Percentiles rank a stretch among this genome's conserved stretches.
phyloP scores from a whole-genome alignment of 35 echinoderm and acorn worm genomes.

The Hemicentrotus pulcherrimus region DNA sequence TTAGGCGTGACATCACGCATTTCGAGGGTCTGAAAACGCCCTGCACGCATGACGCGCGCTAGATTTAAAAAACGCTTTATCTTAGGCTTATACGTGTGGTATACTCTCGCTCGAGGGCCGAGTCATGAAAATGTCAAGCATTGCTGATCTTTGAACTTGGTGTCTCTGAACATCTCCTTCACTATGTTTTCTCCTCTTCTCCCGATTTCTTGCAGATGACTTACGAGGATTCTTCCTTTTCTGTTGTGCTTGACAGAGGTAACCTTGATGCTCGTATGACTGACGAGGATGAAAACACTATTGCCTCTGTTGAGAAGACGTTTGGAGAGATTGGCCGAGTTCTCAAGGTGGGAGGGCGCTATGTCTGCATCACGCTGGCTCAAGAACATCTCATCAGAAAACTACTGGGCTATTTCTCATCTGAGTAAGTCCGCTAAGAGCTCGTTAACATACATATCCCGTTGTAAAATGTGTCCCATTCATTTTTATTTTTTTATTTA shows the following conservation, averaged over 20 bases:
- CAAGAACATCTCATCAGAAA: slow-evolving; percentile 66
- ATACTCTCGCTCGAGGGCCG: too few species aligned
- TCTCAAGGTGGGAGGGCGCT: slow-evolving; percentile 80
- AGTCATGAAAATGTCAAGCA: too few species aligned
- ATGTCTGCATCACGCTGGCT: slow-evolving; percentile 83
- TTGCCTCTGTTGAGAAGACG: slow-evolving; percentile 23
- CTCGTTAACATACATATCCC: too few species aligned
- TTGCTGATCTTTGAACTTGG: too few species aligned
- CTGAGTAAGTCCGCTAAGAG: slow-evolving; percentile 55
- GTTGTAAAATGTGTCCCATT: background rate
- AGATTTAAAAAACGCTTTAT: too few species aligned
- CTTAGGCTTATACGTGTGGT: too few species aligned
- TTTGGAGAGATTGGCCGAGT: slow-evolving; percentile 82
- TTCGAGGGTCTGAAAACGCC: too few species aligned
- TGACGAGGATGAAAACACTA: slow-evolving; percentile 13
- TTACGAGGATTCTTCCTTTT: slow-evolving; percentile 70
- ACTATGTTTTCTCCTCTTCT: background rate
- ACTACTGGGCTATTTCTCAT: slow-evolving; percentile 68
- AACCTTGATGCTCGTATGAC: slow-evolving; percentile 74
- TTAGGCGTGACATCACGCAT: too few species aligned
- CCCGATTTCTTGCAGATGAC: slow-evolving; percentile 74
- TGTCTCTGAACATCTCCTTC: background rate
- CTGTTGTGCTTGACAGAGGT: slow-evolving; percentile 87
- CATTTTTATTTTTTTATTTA: background rate
- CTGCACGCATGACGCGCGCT: too few species aligned